A percentile compares a stretch with the other conserved stretches of the same genome.
Conservation (phyloP, 2,888 invertebrate genomes). For the Caenorhabditis virilis region DNA sequence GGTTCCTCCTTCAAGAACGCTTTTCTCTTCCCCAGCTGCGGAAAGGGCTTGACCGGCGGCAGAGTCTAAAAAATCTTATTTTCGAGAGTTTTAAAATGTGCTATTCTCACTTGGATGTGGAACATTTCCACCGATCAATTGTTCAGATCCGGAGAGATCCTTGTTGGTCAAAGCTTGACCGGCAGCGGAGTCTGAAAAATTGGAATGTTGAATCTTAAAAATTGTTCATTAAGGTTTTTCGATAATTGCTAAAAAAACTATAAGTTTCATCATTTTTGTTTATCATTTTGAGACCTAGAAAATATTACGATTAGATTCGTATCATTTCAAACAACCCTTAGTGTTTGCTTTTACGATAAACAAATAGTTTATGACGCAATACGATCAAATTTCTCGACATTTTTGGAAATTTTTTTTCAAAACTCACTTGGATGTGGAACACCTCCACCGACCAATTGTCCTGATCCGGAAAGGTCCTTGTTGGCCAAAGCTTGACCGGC, state of each 20-base stretch:
- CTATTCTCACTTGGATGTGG: slow-evolving; percentile 16
- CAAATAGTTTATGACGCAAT: no score
- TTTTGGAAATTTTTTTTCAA: no score
- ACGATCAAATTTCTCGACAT: not conserved
- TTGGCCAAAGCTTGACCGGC: not conserved
- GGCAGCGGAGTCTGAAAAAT: slow-evolving; percentile 28
- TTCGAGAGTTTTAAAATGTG: not conserved
- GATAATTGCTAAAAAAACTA: no score
- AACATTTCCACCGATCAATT: slow-evolving; percentile 13
- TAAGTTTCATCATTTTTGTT: no score
- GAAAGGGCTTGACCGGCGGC: slow-evolving; percentile 1
- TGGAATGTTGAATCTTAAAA: not conserved
- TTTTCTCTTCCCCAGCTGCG: slow-evolving; percentile 31
- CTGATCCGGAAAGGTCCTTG: not conserved
- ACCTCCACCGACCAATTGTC: slow-evolving; percentile 15
- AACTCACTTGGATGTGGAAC: slow-evolving; percentile 37
- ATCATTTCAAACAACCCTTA: no score
- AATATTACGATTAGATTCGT: no score
- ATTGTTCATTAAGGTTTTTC: not conserved
- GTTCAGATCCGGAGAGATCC: slow-evolving; percentile 6
- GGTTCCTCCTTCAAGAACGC: slow-evolving; percentile 38
- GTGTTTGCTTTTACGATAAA: no score
- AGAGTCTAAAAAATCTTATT: slow-evolving; percentile 15
- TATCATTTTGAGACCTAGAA: no score
- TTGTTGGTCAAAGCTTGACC: slow-evolving; percentile 31